phyloP scores from a whole-genome alignment of 2,888 invertebrate species.

The Cepaea hortensis region DNA sequence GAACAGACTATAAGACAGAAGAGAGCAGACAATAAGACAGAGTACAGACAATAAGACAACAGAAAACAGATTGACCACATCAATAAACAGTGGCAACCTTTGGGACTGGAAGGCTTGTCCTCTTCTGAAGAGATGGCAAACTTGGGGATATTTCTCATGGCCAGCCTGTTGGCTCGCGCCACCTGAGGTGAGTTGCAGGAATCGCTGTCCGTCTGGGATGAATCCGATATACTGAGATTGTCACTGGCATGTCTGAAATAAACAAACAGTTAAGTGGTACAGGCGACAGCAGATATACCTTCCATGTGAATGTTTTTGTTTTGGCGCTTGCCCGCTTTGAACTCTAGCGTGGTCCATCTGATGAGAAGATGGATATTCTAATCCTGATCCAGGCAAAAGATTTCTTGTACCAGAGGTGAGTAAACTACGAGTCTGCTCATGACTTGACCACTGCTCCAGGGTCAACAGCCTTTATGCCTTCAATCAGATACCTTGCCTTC shows the following conservation, averaged over 20 bases:
- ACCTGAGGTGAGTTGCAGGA: constrained; percentile 62
- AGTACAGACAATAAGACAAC: neutral
- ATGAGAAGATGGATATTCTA: too few species aligned
- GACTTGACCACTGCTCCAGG: too few species aligned
- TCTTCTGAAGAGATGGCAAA: constrained; percentile 87
- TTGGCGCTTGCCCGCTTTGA: too few species aligned
- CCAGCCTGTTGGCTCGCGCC: constrained; percentile 54
- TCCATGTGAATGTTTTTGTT: neutral
- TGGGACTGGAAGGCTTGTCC: constrained; percentile 62
- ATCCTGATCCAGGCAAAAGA: too few species aligned
- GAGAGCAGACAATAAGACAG: neutral
- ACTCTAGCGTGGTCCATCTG: too few species aligned
- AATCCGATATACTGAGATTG: constrained; percentile 60
- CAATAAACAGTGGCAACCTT: constrained; percentile 54
- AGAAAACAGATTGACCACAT: neutral
- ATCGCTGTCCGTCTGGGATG: constrained; percentile 71
- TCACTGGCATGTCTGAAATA: constrained; percentile 39
- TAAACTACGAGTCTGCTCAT: too few species aligned
- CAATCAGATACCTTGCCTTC: too few species aligned
- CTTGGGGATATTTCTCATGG: constrained; percentile 79
- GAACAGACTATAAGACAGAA: neutral
- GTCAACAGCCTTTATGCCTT: too few species aligned
- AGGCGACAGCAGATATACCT: neutral
- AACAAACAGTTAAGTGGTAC: neutral
- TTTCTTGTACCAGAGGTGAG: too few species aligned